Percentiles rank a stretch among this genome's conserved stretches.
These are phyloP conservation scores for Fregetta grallaria DNA, from an alignment of 2,113 vertebrate species.

Conservation along the genomic window DNA sequence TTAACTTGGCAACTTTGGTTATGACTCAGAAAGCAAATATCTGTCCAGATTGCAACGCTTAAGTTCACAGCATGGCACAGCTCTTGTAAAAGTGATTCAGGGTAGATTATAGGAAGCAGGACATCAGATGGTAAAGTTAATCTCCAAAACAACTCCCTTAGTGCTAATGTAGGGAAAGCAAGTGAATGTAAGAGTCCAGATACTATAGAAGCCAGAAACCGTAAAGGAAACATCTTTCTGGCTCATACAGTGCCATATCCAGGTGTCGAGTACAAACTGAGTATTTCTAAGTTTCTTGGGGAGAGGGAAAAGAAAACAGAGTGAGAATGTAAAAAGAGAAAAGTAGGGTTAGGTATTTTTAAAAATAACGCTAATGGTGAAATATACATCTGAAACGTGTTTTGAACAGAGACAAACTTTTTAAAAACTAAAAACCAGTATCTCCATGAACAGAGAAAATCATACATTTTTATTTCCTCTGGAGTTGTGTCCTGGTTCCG, in stretches of 20 bases:
- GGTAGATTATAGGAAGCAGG: background rate
- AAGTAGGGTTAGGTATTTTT: background rate
- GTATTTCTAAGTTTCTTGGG: background rate
- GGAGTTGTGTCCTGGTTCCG: too few species aligned
- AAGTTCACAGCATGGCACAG: background rate
- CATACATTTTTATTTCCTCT: background rate
- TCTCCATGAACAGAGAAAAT: background rate
- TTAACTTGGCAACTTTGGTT: background rate
- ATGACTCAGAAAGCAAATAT: background rate
- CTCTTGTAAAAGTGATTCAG: background rate
- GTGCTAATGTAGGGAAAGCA: background rate
- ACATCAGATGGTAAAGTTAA: background rate
- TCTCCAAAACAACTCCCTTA: background rate
- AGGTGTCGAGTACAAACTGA: background rate
- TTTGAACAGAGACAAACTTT: background rate
- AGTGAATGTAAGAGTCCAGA: background rate
- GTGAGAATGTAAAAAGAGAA: background rate
- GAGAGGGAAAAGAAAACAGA: background rate
- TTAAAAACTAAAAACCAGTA: background rate
- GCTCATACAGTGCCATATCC: background rate
- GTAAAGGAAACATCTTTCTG: background rate
- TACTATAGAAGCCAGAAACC: background rate
- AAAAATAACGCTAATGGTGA: background rate
- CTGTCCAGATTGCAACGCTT: slow-evolving; percentile 13
- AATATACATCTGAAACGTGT: background rate